These are phyloP conservation scores for Drosophila ohnishii DNA, from an alignment of 1,140 invertebrate species.

Conservation along the genomic window DNA sequence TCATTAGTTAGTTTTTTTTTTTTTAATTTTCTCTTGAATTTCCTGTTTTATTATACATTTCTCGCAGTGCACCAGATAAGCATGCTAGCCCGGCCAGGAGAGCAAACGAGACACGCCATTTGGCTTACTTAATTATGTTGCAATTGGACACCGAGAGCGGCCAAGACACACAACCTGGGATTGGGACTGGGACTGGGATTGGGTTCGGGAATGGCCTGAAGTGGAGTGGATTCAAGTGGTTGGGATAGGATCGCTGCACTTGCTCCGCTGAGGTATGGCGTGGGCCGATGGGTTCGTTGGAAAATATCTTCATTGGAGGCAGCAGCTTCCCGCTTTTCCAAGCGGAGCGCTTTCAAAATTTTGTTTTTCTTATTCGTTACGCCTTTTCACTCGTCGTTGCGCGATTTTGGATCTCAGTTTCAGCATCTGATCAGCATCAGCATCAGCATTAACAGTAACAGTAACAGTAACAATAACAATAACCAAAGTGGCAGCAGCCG, in stretches of 20 bases:
- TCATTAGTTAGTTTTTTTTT: neutral
- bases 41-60: neutral
- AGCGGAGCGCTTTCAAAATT: conserved; percentile 49
- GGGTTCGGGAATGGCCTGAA: conserved; percentile 21
- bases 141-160: conserved; percentile 64
- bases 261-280: conserved; percentile 30
- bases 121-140: conserved; percentile 79
- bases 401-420: conserved; percentile 48
- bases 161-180: conserved; percentile 33
- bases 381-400: conserved; percentile 41
- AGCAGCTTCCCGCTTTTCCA: conserved; percentile 25
- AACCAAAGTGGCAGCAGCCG: conserved; percentile 36
- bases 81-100: conserved; percentile 17
- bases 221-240: conserved; percentile 22
- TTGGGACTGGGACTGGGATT: conserved; percentile 29
- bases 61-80: conserved; percentile 24
- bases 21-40: neutral
- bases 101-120: conserved; percentile 57
- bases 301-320: conserved; percentile 62
- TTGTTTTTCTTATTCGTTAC: conserved; percentile 20
- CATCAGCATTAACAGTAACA: conserved; percentile 33
- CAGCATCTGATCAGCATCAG: conserved; percentile 21
- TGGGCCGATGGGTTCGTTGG: conserved; percentile 21
- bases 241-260: conserved; percentile 39
- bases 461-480: conserved; percentile 31